Evolutionary conservation across 2,113 vertebrate species (phyloP).

Genomic region (Xiphorhynchus elegans): DNA sequence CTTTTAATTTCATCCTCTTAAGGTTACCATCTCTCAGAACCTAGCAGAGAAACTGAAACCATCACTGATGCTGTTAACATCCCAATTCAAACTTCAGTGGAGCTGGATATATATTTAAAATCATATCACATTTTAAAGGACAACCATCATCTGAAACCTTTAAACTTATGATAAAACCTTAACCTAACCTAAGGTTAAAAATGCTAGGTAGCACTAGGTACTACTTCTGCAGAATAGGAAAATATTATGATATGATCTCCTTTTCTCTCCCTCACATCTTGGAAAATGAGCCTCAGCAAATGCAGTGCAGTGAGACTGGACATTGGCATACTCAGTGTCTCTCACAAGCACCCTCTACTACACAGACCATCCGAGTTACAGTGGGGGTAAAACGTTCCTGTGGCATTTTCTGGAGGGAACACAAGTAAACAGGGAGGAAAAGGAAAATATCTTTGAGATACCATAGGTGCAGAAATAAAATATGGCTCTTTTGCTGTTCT

Average conservation of each 20-base stretch:
- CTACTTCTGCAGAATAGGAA: not conserved
- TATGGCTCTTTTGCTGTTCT: not conserved
- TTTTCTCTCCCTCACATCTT: not conserved
- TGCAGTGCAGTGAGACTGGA: not conserved
- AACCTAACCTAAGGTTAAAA: not conserved
- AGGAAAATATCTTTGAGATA: not conserved
- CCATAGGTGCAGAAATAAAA: not conserved
- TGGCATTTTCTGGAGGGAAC: not conserved
- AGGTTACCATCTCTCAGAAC: not conserved
- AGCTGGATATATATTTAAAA: not conserved
- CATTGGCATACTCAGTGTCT: not conserved
- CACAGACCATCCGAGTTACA: not conserved
- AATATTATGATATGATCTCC: not conserved
- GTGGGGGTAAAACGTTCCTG: not conserved
- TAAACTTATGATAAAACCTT: not conserved
- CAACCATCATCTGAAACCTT: not conserved
- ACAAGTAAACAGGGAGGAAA: not conserved
- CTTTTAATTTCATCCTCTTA: not conserved
- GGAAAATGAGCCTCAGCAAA: not conserved
- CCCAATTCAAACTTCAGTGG: not conserved
- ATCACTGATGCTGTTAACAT: not conserved
- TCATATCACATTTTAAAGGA: not conserved
- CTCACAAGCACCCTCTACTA: not conserved
- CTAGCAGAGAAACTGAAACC: not conserved
- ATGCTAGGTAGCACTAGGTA: not conserved